Evolutionary conservation across 2,888 invertebrate genomes (phyloP), one percentile per base, ranked within the genome.

Genomic region (Mythimna pallens): DNA sequence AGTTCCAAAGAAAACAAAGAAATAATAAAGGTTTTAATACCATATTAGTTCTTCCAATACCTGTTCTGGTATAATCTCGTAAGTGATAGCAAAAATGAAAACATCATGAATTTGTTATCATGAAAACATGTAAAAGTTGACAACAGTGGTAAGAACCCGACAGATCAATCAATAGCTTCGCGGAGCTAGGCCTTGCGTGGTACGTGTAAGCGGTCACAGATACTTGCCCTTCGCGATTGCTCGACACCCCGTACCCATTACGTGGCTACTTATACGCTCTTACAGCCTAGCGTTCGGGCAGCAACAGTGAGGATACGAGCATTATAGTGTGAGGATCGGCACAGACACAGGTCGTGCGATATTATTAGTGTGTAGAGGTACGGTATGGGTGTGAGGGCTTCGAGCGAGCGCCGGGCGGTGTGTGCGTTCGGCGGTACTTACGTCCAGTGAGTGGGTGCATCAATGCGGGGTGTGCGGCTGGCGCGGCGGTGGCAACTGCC

Each of bases 401-500:
- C 94, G 94, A 94, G 93, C 93, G 91, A 92, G 93, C 94, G 94
- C 93, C 90, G 92, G 93, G 93, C 93, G 93, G 94, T 94, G 94
- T 95, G 95, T 95, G 95, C 94, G 92, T 89, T 90, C 92, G 95
- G 94, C 95, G 91, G 98, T 98, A 99, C 99, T 99, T 99, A 99
- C 99, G 99, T 98, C 99, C 99, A 97, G 99, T 99, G 98, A 99
- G 98, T 97, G 99, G 99, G 98, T 99, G 99, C 98, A 99, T 99
- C 98, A 99, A 98, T 98, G 99, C 99, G 97, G 99, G 99, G 98
- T 99, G 99, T 98, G 98, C 98, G 97, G 99, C 98, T 97, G 98
- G 98, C 97, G 99, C 98, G 97, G 98, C 98, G 97, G 98, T 98
- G 97, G 99, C 98, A 97, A 98, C 98, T 97, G 99, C 99, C 98